Conservation (phyloP, 2,113 vertebrate genomes). For the Oreamnos americanus region DNA sequence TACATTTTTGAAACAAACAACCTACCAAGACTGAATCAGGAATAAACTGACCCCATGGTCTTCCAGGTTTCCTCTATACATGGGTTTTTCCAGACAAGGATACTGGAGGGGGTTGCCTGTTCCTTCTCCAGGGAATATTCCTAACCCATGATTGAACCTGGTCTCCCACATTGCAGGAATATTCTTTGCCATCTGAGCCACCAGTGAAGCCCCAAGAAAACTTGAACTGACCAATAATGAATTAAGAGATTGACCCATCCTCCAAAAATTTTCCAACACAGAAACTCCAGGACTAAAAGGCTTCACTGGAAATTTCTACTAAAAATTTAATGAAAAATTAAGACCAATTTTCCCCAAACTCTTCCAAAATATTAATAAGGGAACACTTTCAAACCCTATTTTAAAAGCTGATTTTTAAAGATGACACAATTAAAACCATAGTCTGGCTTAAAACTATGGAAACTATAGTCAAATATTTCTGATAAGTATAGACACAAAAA, state of each 20-base stretch:
- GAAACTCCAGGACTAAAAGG: neutral
- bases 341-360: neutral
- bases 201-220: neutral
- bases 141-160: neutral
- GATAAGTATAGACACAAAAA: neutral
- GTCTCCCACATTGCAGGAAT: neutral
- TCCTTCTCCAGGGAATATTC: neutral
- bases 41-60: neutral
- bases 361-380: neutral
- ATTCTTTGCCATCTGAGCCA: neutral
- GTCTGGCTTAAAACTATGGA: neutral
- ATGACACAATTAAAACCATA: neutral
- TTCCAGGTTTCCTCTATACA: neutral
- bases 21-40: neutral
- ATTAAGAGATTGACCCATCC: neutral
- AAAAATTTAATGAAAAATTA: neutral
- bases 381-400: neutral
- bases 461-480: neutral
- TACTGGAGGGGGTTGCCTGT: neutral
- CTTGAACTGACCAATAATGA: neutral
- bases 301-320: neutral
- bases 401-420: neutral
- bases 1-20: neutral
- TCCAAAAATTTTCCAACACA: neutral
- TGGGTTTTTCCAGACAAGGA: neutral